Evolutionary conservation across 2,113 vertebrate species (phyloP).

Genomic region (Alces alces): DNA sequence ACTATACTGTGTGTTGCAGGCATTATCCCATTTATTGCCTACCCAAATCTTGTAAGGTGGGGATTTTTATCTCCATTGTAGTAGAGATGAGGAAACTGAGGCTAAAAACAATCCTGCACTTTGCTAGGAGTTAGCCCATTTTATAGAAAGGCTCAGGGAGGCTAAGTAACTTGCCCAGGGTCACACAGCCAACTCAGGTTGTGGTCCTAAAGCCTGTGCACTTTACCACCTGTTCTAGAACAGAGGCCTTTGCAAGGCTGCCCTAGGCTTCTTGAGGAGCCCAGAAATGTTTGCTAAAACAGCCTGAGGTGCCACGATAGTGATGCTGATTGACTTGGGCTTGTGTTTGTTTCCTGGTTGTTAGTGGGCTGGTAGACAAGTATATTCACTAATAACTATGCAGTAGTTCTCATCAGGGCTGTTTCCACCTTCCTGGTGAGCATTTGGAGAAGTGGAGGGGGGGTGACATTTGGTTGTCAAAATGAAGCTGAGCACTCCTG

Average conservation of each 20-base stretch:
- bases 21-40: background rate
- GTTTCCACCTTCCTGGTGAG: background rate
- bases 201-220: background rate
- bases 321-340: background rate
- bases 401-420: background rate
- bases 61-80: background rate
- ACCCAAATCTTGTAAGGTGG: background rate
- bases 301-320: too few species aligned
- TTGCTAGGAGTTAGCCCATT: background rate
- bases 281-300: background rate
- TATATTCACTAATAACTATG: background rate
- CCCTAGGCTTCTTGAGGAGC: background rate
- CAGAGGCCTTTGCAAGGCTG: too few species aligned
- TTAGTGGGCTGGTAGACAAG: background rate
- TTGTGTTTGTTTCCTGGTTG: background rate
- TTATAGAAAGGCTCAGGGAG: background rate
- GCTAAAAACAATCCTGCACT: background rate
- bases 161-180: background rate
- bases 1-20: background rate
- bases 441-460: background rate
- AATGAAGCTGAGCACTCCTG: background rate
- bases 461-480: background rate
- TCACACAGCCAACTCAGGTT: background rate
- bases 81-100: background rate
- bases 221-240: background rate